Evolutionary conservation across 2,113 vertebrate genomes (phyloP), one percentile per base, ranked within the genome.

Genomic region (Oreotrochilus melanogaster): DNA sequence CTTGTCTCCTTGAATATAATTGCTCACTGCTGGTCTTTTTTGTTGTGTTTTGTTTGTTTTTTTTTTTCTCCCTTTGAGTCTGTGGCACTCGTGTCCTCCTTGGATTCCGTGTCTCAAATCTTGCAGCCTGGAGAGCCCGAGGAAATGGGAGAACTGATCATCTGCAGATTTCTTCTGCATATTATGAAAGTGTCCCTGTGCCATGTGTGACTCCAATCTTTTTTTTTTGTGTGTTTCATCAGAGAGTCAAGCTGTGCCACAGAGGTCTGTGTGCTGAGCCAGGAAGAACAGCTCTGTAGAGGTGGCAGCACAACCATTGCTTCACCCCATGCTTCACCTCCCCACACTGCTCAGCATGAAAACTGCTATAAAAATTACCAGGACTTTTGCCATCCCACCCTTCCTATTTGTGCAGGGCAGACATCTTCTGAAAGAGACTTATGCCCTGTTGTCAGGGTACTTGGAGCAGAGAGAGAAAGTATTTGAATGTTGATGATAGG

Each of bases 1-100:
- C 58, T 76, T 50, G 61, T 69, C 62, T 95, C 78, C 74, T 90
- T 83, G 37, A 85, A 69, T 82, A n/a, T 72, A 94, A 86, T 89
- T 88, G 74, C 75, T 96, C 6, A 3, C 88, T 73, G 47, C 35
- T 23, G 65, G 16, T 43, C 45, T 56, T 53, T 78, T 72, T 51
- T 54, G 27, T 39, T 39, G 39, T 39, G 39, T 43, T 39, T 39
- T 39, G 39, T 12, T 10, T 10, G 10, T 57, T 56, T 53, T 73
- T 78, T 61, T 72, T 50, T 50, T 37, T 43, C 93, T 47, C 53
- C 25, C 74, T 96, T 93, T 88, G 53, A 91, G 76, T 92, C 82
- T 35, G 56, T 57, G 67, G 67, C 45, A 11, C 75, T 78, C 0
- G 0, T 91, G 73, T n/a, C 50, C 62, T 61, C 31, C 62, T 78